Base-by-base conservation (phyloP, 2,113 vertebrate species). In the Chlamydotis undulata region DNA sequence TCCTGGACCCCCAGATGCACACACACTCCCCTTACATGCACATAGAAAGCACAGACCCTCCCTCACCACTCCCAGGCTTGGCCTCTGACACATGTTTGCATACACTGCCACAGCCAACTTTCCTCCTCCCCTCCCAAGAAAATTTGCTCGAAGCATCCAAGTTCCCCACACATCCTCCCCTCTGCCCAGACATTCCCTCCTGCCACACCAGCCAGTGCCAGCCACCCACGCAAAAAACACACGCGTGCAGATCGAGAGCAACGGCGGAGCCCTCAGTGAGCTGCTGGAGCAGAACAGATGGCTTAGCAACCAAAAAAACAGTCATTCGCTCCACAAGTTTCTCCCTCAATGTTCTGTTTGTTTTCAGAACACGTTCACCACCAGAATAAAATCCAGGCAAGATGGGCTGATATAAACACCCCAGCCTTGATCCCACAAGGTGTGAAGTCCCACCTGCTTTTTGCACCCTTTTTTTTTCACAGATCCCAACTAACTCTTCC, bases 211-310 rank as follows among this genome's bases (percentile, higher is more conserved):
- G 91, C 88, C 91, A 94, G 82, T 28, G 13, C 79, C 91, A 97
- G 83, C 90, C 89, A 33, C 96, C 96, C 92, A 92, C 89, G 3
- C 95, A 70, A 8, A 89, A 83, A 83, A 90, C 71, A 84, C 88
- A 24, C 0, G 7, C 89, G 15, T 10, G 50, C 91, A 68, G 85
- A 64, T 37, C 2, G 24, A 43, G 86, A 93, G 73, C 5, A 24
- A 49, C 8, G 2, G 67, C 61, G 2, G 77, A 89, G 85, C 87
- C 91, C 93, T 96, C 63, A 4, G 74, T 10, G 80, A 95, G 81
- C 89, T 93, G 90, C 93, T 90, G 89, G 94, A 97, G 94, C 89
- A 87, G 80, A 96, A 95, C 97, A 97, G 97, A 97, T 97, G 97
- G 97, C 92, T 96, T 94, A 91, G 96, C 93, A 97, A 96, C 83